phyloP scores from a whole-genome alignment of 2,797 vertebrate species.

The Sorex maritimensis region DNA sequence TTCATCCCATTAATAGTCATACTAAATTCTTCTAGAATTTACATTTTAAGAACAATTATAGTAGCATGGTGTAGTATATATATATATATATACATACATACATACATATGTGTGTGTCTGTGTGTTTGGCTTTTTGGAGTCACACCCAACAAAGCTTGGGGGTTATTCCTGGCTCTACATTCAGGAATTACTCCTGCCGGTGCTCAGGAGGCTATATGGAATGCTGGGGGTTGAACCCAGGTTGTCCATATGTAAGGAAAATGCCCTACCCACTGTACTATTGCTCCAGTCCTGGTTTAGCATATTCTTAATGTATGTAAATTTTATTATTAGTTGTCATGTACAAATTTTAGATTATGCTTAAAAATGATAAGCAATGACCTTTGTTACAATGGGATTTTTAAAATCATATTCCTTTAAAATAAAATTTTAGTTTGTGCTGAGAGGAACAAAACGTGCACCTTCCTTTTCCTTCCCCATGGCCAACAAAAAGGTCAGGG shows the following conservation, averaged over 20 bases:
- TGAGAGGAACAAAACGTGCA: neutral
- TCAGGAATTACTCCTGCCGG: too few relatives aligned
- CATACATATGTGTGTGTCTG: too few relatives aligned
- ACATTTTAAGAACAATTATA: neutral
- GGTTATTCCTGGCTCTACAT: too few relatives aligned
- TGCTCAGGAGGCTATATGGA: too few relatives aligned
- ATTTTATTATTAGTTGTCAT: neutral
- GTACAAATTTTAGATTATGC: neutral
- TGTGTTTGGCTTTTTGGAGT: too few relatives aligned
- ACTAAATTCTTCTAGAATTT: conserved; percentile 36
- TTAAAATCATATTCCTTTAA: neutral
- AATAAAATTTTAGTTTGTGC: neutral
- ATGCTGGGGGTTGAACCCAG: too few relatives aligned
- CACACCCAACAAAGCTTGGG: too few relatives aligned
- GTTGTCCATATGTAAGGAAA: too few relatives aligned
- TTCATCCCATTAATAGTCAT: neutral
- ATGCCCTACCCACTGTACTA: too few relatives aligned
- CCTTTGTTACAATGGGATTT: conserved; percentile 11
- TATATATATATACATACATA: neutral
- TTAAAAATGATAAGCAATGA: neutral
- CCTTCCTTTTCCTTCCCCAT: neutral
- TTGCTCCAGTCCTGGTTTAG: neutral
- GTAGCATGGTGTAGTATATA: neutral
- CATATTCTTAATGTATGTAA: neutral
- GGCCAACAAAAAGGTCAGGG: neutral